A percentile compares a stretch with the other conserved stretches of the same genome.
Evolutionary conservation across 2,888 invertebrate genomes (phyloP).

Genomic region (Apamea monoglypha): DNA sequence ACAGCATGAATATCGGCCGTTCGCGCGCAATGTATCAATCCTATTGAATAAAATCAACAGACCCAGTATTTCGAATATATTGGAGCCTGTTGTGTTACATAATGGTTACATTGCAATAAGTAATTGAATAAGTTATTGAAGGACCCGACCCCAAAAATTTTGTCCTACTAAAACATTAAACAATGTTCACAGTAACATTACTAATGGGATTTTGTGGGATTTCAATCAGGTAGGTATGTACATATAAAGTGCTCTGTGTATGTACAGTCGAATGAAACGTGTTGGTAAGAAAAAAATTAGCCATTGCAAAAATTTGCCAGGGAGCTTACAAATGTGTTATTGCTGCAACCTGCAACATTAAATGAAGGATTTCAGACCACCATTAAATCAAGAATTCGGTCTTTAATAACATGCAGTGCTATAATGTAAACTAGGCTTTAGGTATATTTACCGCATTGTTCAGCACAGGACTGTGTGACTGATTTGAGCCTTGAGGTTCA

Average conservation of each 20-base stretch:
- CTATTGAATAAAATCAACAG: constrained; percentile 16
- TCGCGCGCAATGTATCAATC: constrained; percentile 37
- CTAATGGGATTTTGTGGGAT: not conserved
- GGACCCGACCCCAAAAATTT: constrained; percentile 48
- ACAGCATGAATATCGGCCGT: not conserved
- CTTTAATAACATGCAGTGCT: not conserved
- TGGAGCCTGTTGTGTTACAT: constrained; percentile 51
- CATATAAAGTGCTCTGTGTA: too few relatives aligned
- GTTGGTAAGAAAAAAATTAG: not conserved
- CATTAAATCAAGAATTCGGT: not conserved
- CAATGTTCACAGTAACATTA: not conserved
- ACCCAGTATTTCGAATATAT: constrained; percentile 28
- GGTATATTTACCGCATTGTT: not conserved
- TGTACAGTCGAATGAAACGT: not conserved
- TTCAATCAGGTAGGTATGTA: not conserved
- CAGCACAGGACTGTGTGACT: not conserved
- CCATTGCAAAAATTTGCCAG: not conserved
- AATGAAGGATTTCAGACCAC: not conserved
- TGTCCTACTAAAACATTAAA: constrained; percentile 9
- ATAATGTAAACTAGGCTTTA: constrained; percentile 24
- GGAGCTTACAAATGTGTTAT: not conserved
- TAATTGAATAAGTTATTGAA: too few relatives aligned
- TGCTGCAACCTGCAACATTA: not conserved
- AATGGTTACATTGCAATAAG: too few relatives aligned
- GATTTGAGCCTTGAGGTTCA: constrained; percentile 20